These are phyloP conservation scores for Tachypleus tridentatus DNA, from an alignment of 1,140 invertebrate genomes.

Conservation along the genomic window DNA sequence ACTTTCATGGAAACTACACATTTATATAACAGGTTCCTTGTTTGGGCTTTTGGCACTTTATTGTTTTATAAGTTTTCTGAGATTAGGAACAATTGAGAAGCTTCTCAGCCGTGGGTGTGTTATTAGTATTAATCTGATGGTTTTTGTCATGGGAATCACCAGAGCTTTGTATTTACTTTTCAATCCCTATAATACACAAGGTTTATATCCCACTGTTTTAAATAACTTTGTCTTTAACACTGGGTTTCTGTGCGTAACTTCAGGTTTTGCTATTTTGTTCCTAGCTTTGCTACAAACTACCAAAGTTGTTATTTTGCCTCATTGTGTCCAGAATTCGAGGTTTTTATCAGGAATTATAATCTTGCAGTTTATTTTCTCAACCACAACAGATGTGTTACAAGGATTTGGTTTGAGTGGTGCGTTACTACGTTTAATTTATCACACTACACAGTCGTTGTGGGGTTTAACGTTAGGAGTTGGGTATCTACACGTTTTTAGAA, in stretches of 20 bases:
- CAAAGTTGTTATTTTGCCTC: conserved; percentile 29
- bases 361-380: conserved; percentile 59
- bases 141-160: conserved; percentile 63
- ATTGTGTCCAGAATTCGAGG: conserved; percentile 46
- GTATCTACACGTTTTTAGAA: conserved; percentile 39
- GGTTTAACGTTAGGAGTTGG: no score
- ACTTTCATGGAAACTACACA: conserved; percentile 75
- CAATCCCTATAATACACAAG: conserved; percentile 73
- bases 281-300: conserved; percentile 64
- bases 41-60: conserved; percentile 67
- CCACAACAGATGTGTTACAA: conserved; percentile 60
- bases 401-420: conserved; percentile 20
- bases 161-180: conserved; percentile 75
- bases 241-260: conserved; percentile 66
- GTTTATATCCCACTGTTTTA: conserved; percentile 58
- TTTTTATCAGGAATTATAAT: conserved; percentile 61
- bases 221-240: conserved; percentile 68
- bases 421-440: conserved; percentile 62
- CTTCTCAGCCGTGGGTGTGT: conserved; percentile 53
- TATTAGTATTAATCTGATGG: conserved; percentile 60
- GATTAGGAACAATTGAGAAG: conserved; percentile 27
- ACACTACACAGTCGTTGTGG: conserved; percentile 63
- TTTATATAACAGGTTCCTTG: conserved; percentile 66
- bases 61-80: conserved; percentile 44
- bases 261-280: conserved; percentile 71